Base-by-base conservation (phyloP, 2,113 vertebrate species). In the Boulengeromyrus knoepffleri region DNA sequence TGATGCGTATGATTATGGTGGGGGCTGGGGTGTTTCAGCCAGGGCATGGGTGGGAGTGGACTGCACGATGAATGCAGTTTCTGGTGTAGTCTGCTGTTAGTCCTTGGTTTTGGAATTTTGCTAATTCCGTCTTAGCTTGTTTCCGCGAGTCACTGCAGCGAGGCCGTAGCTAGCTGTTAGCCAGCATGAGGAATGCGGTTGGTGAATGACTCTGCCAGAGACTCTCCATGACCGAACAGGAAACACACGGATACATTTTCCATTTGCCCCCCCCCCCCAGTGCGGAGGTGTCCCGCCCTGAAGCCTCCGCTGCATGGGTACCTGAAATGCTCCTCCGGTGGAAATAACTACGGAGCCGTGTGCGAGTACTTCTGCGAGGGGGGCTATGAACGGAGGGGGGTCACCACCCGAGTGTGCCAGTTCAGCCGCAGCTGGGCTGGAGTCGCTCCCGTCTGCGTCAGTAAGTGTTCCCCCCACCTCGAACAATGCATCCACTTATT, bases 321-420 rank as follows among this genome's bases (percentile, higher is more conserved):
- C 93, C 90, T 99, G 91, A 97, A 94, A 92, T 99, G 99, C 92
- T 96, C 96, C 88, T 98, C 97, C 0, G 97, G 95, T 0, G 93
- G 96, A 50, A 96, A 97, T 91, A 99, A 99, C 95, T 99, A 98
- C 0, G 98, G 99, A 0, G 97, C 98, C 2, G 93, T 92, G 3
- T 99, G 99, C 92, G 97, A 98, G 92, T 97, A 98, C 90, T 93
- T 94, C 90, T 99, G 99, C 7, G 97, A 99, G 0, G 96, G 97
- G 24, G 97, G 98, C 85, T 97, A 96, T 1, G 98, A 99, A 90
- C 96, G 93, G 24, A 96, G 94, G 87, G 98, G 99, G 3, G 88
- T 91, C 1, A 87, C 95, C 0, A 95, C 96, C 87, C 93, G 97
- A 0, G 96, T 99, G 90, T 99, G 98, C 93, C 97, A 97, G 93